Evolutionary conservation across 2,888 invertebrate species (phyloP).

Genomic region (Polydrusus tereticollis): DNA sequence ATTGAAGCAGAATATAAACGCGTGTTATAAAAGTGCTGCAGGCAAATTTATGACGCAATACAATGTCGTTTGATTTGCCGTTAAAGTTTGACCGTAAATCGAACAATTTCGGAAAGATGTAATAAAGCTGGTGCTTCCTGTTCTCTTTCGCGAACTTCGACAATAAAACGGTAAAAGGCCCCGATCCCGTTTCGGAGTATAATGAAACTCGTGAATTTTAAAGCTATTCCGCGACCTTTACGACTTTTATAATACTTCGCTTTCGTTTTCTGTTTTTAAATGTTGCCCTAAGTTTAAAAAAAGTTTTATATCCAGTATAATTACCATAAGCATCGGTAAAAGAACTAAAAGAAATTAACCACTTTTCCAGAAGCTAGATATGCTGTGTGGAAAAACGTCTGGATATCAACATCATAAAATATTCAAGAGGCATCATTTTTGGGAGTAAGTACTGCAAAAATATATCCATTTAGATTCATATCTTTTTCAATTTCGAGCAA

Average conservation of each 20-base stretch:
- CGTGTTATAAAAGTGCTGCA: not conserved
- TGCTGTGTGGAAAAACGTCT: too few relatives aligned
- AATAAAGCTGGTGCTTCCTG: constrained; percentile 39
- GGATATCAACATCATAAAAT: too few relatives aligned
- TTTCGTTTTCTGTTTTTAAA: constrained; percentile 18
- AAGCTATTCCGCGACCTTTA: constrained; percentile 41
- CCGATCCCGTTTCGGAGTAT: constrained; percentile 30
- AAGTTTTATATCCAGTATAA: not conserved
- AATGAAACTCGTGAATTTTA: constrained; percentile 42
- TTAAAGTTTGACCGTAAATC: constrained; percentile 42
- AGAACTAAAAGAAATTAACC: too few relatives aligned
- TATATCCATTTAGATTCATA: too few relatives aligned
- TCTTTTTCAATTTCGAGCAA: too few relatives aligned
- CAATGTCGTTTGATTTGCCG: constrained; percentile 45
- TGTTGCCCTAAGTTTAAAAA: not conserved
- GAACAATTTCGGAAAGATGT: constrained; percentile 38
- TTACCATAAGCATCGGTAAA: too few relatives aligned
- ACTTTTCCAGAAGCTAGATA: too few relatives aligned
- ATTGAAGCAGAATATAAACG: not conserved
- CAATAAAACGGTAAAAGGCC: constrained; percentile 39
- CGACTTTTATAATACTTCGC: constrained; percentile 17
- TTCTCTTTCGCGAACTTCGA: constrained; percentile 32
- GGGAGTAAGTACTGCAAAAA: too few relatives aligned
- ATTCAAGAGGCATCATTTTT: too few relatives aligned
- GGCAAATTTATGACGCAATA: constrained; percentile 38